Evolutionary conservation across 2,113 vertebrate genomes (phyloP).

Genomic region (Leptosomus discolor): DNA sequence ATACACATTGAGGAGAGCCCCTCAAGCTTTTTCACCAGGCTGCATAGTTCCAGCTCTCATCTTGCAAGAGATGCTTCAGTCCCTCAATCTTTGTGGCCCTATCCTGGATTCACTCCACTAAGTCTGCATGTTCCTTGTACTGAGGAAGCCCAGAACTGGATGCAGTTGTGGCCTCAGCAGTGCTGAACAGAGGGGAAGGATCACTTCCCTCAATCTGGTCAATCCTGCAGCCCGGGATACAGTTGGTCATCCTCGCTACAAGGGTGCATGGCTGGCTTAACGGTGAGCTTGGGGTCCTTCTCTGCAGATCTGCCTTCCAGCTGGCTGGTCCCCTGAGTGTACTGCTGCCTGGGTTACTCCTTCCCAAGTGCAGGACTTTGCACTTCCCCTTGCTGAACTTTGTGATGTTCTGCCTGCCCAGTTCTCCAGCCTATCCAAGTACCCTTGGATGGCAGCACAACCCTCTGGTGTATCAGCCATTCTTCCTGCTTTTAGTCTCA

Average conservation of each 20-base stretch:
- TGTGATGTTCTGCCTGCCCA: background rate
- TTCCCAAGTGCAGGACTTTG: background rate
- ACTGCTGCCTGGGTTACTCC: background rate
- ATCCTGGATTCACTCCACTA: background rate
- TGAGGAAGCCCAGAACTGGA: background rate
- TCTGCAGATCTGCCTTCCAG: background rate
- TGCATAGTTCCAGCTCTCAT: background rate
- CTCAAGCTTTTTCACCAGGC: background rate
- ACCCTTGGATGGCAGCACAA: no score
- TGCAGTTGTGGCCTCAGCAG: background rate
- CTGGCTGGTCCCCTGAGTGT: background rate
- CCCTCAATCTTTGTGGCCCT: background rate
- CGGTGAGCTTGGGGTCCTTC: background rate
- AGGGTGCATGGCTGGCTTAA: background rate
- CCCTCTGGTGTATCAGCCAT: background rate
- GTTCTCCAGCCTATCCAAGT: background rate
- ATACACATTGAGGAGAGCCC: background rate
- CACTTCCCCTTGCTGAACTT: background rate
- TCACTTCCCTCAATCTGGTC: background rate
- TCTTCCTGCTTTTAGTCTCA: background rate
- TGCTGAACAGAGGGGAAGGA: background rate
- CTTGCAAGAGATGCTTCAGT: background rate
- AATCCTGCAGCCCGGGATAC: background rate
- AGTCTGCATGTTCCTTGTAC: background rate
- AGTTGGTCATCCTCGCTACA: rapidly evolving